Evolutionary conservation across 2,797 vertebrate species (phyloP), one percentile per base, ranked within the genome.

Genomic region (Phataginus tricuspis): DNA sequence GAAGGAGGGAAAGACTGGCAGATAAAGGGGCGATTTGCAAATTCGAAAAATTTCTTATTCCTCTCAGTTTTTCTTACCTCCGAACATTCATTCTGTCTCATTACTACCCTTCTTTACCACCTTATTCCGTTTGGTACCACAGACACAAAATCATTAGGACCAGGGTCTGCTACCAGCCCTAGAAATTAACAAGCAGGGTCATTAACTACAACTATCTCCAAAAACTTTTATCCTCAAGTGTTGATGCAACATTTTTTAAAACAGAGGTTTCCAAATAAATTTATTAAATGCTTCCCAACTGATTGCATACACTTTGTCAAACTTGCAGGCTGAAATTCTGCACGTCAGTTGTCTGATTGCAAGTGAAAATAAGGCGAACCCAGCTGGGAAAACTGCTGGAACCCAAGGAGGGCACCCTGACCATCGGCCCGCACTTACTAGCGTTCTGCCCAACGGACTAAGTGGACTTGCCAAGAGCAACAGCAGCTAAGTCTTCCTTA

Each of bases 1-100:
- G 37, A 45, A 53, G 57, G 25, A 68, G 64, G 37, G 14, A 45
- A 78, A 75, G 59, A 34, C 27, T 78, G 79, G 51, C 74, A 93
- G n/a, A 87, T 27, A 82, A 91, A 78, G 14, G 49, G 23, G 34
- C 2, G 9, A 93, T 77, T 91, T 85, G 88, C 86, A 91, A 79
- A 93, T 79, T 25, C 90, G 91, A 94, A 92, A 71, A 83, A 14
- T 78, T 61, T 88, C 78, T 91, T 95, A 55, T 66, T 92, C 79
- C 31, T 78, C 77, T 82, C 86, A 78, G 55, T 90, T 63, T 88
- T 78, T 85, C 57, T 64, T 78, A 79, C 59, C 75, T 96, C 53
- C 77, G 66, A 64, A 63, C 61, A 86, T 45, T 71, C 77, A 74
- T 23, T 84, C 23, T 57, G n/a, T n/a, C 69, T 90, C 75, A 74